Evolutionary conservation across 1,140 invertebrate species (phyloP), one percentile per base, ranked within the genome.

Genomic region (Drosophila teissieri): DNA sequence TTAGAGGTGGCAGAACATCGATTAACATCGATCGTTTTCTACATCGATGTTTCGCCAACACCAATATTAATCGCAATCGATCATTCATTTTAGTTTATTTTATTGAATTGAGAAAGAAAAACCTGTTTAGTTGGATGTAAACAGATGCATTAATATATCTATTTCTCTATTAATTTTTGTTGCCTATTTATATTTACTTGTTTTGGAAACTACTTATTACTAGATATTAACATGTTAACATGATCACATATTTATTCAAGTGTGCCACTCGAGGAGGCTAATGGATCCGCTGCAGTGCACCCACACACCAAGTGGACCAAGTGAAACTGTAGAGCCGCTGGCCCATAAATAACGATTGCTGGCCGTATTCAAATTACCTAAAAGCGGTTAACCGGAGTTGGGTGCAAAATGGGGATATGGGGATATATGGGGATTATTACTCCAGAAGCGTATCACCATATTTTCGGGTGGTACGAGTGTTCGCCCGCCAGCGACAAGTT

Each of bases 321-420:
- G 7, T 68, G 63, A 56, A 65, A 80, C 37, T 60, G 61, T 60
- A 79, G 60, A 51, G 40, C 44, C 46, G 7, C 37, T 39, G 40
- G 58, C 19, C 67, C 75, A 82, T 86, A 88, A 83, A 86, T 83
- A 86, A 86, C 75, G 79, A 88, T 88, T 79, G 83, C 69, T 27
- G 36, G 14, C 53, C 31, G 60, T 88, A 83, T 79, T 86, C 76
- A 83, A 83, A 88, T 86, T 86, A 88, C 83, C 80, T 65, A 68
- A 60, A 72, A 48, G 44, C 53, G 12, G 10, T 19, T 45, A 34
- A 54, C 27, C 31, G 27, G n/a, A 51, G 48, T 51, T 51, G 63
- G 31, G 15, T 61, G 58, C 4, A 19, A 37, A 31, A 10, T 31
- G 58, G 62, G 4, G 27, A 11, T 37, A 24, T 15, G 36, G 40